Evolutionary conservation across 2,888 invertebrate species (phyloP).

Genomic region (Oegoconia quadripuncta): DNA sequence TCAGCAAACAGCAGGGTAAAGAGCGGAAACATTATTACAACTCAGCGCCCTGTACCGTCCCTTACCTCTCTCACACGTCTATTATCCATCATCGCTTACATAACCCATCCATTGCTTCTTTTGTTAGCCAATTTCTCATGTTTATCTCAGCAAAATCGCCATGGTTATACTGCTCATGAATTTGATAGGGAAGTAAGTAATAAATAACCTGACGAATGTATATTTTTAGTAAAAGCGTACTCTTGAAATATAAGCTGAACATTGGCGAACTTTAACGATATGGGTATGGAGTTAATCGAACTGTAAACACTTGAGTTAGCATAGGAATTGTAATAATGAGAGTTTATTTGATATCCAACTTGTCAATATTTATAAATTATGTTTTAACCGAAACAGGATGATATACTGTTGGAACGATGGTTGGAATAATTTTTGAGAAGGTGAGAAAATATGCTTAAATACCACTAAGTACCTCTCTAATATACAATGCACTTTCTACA

Average conservation of each 20-base stretch:
- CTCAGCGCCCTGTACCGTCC: conserved; percentile 38
- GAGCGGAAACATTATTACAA: conserved; percentile 70
- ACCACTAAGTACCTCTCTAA: too few relatives aligned
- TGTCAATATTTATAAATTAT: too few relatives aligned
- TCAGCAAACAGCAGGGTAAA: conserved; percentile 64
- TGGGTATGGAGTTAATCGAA: conserved; percentile 41
- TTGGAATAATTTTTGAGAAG: too few relatives aligned
- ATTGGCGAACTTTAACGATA: conserved; percentile 46
- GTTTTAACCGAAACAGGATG: too few relatives aligned
- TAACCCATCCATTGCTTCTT: conserved; percentile 23
- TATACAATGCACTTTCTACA: too few relatives aligned
- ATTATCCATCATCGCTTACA: conserved; percentile 1
- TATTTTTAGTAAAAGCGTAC: conserved; percentile 24
- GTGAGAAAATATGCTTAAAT: too few relatives aligned
- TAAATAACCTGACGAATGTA: too few relatives aligned
- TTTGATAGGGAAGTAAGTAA: neutral
- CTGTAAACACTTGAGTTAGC: conserved; percentile 30
- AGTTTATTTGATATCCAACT: too few relatives aligned
- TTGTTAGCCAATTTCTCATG: fast-evolving
- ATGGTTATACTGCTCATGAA: conserved; percentile 10
- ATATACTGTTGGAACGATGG: too few relatives aligned
- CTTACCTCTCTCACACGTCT: too few relatives aligned
- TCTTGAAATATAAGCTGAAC: conserved; percentile 43
- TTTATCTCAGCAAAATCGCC: conserved; percentile 7
- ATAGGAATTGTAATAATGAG: conserved; percentile 3